Evolutionary conservation across 2,888 invertebrate genomes (phyloP), one percentile per base, ranked within the genome.

Genomic region (Xylota sylvarum): DNA sequence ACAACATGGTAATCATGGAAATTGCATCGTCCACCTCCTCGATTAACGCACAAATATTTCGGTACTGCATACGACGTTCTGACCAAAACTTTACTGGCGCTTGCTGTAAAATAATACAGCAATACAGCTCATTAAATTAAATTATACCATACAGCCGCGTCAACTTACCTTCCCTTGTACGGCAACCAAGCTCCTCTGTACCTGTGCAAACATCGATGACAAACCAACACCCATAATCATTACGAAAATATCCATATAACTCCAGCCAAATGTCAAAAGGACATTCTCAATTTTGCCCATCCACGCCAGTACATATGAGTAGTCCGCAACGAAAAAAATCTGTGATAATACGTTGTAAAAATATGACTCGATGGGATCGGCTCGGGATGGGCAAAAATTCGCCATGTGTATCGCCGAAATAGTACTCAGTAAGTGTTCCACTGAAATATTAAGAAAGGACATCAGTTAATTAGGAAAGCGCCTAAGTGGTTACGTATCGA

Each of bases 241-340:
- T 0, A 96, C 94, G 87, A 96, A 94, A 62, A 96, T 91, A 89
- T 96, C 96, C 90, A 95, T 95, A 81, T 95, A 96, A 89, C 95
- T 96, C 96, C 96, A 96, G 4, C 95, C 93, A 77, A 95, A 94
- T 0, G 96, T 96, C 12, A 95, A 94, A 5, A 95, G 89, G 7
- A 95, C 89, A 88, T 96, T 94, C 83, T 94, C 88, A 2, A 90
- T 43, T 84, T 91, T 91, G n/a, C 90, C 92, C 76, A 90, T 43
- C 89, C 90, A 90, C 6, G 89, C 92, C 32, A 91, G 74, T 89
- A 89, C 90, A 4, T 89, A 88, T 4, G 90, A 90, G 76, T 91
- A 92, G 5, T 89, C 88, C 17, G 90, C 89, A 0, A 91, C 65
- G 23, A 80, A 65, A 62, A 92, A 92, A 19, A 92, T 78, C 67